Conservation (phyloP, 2,888 invertebrate genomes). For the Clunio marinus region DNA sequence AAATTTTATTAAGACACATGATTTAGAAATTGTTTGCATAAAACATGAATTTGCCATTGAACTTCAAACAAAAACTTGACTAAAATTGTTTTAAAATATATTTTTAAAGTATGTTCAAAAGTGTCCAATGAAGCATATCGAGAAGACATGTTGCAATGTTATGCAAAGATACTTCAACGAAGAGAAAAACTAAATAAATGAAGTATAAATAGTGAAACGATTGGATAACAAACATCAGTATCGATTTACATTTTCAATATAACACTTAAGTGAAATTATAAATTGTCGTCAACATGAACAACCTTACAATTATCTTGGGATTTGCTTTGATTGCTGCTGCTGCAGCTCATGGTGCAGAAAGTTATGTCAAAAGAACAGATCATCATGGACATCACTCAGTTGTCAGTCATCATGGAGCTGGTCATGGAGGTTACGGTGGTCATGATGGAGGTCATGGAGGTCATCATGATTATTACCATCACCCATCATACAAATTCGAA, state of each 20-base stretch:
- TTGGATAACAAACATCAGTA: slow-evolving; percentile 25
- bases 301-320: slow-evolving; percentile 9
- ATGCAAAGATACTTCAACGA: not conserved
- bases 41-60: not conserved
- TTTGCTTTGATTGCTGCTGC: slow-evolving; percentile 8
- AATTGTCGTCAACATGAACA: slow-evolving; percentile 27
- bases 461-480: slow-evolving; percentile 7
- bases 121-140: not conserved
- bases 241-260: not conserved
- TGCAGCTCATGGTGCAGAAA: slow-evolving; percentile 27
- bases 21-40: not conserved
- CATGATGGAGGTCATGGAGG: slow-evolving; percentile 1
- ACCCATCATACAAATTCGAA: slow-evolving; percentile 29
- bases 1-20: no score
- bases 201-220: not conserved
- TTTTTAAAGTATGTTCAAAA: not conserved
- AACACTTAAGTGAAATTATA: not conserved
- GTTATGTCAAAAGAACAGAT: slow-evolving; percentile 28
- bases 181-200: not conserved
- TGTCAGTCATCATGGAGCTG: not conserved
- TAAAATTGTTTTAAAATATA: not conserved
- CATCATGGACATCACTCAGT: slow-evolving; percentile 29
- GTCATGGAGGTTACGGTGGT: not conserved
- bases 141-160: not conserved
- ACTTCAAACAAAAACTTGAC: not conserved